phyloP scores from a whole-genome alignment of 2,113 vertebrate genomes.

The Oreochromis aureus region DNA sequence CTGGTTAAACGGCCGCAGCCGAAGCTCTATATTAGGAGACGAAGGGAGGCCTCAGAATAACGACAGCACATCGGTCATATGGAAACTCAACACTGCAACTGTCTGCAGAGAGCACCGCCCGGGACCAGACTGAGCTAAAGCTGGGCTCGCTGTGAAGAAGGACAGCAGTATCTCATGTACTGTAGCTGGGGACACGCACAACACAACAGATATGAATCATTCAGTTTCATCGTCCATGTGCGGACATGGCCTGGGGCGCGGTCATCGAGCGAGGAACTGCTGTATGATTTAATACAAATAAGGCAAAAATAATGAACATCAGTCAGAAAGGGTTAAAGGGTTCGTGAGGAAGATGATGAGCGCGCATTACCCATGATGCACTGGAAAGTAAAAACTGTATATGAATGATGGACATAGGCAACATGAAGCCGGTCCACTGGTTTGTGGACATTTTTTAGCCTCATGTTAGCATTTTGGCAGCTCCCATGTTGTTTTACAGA shows the following conservation, averaged over 20 bases:
- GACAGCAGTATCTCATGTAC: neutral
- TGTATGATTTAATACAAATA: neutral
- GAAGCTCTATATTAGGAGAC: constrained; percentile 56
- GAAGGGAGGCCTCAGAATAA: constrained; percentile 54
- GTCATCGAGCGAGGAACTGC: neutral
- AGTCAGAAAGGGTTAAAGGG: neutral
- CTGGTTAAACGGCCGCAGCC: neutral
- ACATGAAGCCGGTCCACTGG: neutral
- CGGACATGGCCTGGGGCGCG: neutral
- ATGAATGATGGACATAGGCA: neutral
- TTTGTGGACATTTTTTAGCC: neutral
- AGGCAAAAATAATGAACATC: neutral
- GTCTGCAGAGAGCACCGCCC: neutral
- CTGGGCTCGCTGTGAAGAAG: neutral
- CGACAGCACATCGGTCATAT: constrained; percentile 27
- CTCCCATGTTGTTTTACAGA: neutral
- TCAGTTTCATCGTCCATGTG: neutral
- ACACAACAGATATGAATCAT: neutral
- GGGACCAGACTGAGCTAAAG: neutral
- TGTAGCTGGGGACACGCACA: neutral
- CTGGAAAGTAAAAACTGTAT: neutral
- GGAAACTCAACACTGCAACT: constrained; percentile 25
- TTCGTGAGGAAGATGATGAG: neutral
- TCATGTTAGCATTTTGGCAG: neutral
- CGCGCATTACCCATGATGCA: neutral